Conservation (phyloP, 2,888 invertebrate genomes). For the Ophioninae sp. region DNA sequence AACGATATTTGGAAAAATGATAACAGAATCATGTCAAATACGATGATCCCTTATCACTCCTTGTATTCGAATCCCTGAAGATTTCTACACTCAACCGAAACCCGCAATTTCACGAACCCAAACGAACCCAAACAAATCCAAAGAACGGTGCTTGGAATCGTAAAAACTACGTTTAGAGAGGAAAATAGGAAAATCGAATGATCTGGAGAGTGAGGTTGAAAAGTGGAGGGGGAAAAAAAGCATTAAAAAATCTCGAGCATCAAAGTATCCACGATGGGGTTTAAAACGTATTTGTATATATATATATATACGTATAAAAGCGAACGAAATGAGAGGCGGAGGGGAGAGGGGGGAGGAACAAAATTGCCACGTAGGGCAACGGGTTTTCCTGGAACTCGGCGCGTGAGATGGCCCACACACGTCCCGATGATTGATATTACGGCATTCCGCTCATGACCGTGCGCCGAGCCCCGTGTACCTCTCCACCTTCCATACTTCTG, state of each 20-base stretch:
- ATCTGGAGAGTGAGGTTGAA: slow-evolving; percentile 5
- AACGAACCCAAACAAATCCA: no score
- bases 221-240: slow-evolving; percentile 22
- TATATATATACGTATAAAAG: neutral
- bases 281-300: neutral
- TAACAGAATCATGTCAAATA: neutral
- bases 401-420: slow-evolving; percentile 48
- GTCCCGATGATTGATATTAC: slow-evolving; percentile 64
- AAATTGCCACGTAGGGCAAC: slow-evolving; percentile 59
- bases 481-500: neutral
- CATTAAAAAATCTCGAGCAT: slow-evolving; percentile 37
- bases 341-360: slow-evolving; percentile 15
- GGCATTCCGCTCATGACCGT: slow-evolving; percentile 57
- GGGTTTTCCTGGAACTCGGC: slow-evolving; percentile 53
- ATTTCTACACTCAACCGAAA: neutral
- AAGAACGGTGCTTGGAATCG: neutral
- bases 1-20: neutral
- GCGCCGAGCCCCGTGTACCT: slow-evolving; percentile 8
- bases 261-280: slow-evolving; percentile 15
- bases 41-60: neutral
- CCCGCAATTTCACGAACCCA: no score
- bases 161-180: slow-evolving; percentile 37
- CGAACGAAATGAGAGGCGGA: neutral
- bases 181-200: slow-evolving; percentile 25
- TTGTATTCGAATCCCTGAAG: neutral